Conservation (phyloP, 2,888 invertebrate genomes). For the Drosophila putrida region DNA sequence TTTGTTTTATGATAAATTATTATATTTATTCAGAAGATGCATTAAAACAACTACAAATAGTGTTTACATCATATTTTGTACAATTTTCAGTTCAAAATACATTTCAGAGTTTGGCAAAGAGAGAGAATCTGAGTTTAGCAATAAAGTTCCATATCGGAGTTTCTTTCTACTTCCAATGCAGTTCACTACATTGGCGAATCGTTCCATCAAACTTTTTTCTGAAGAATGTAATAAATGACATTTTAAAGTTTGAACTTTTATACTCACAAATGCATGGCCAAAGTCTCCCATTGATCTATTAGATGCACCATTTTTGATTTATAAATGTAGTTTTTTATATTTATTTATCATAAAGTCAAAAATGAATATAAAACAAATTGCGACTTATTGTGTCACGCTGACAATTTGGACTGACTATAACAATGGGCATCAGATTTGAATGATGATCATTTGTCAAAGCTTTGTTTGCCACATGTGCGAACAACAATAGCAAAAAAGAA, state of each 20-base stretch:
- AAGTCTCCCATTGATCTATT: constrained; percentile 69
- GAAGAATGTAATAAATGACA: no score
- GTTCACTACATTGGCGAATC: no score
- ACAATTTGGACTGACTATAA: constrained; percentile 45
- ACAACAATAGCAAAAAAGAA: constrained; percentile 15
- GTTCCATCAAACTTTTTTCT: no score
- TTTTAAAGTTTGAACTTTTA: no score
- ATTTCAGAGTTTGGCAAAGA: no score
- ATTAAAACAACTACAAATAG: background rate
- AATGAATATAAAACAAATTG: constrained; percentile 14
- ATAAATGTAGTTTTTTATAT: background rate
- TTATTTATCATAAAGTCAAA: background rate
- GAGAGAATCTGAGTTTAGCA: no score
- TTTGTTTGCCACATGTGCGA: constrained; percentile 23
- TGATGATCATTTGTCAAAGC: constrained; percentile 29
- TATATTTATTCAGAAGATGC: background rate
- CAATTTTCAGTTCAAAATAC: background rate
- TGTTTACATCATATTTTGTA: background rate
- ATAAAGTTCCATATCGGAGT: no score
- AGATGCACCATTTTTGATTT: constrained; percentile 55
- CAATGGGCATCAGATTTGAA: constrained; percentile 32
- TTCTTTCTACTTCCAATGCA: no score
- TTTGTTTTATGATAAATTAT: no score
- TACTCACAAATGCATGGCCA: constrained; percentile 68
- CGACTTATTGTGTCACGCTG: constrained; percentile 44